phyloP scores from a whole-genome alignment of 53 echinoderm and acorn worm species.

The Hippasteria phrygiana region DNA sequence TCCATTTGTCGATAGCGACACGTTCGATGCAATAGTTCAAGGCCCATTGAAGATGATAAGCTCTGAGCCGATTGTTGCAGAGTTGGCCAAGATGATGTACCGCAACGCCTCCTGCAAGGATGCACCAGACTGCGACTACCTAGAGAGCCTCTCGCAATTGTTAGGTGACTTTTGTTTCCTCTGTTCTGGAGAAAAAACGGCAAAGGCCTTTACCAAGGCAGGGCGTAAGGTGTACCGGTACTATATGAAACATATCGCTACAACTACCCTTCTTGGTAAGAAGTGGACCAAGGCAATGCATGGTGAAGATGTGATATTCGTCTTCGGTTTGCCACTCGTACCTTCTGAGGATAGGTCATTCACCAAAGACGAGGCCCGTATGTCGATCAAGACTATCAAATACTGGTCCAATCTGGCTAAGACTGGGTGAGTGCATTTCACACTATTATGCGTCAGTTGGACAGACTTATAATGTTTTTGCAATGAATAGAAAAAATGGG shows the following conservation, averaged over 20 bases:
- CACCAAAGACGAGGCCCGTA: constrained; percentile 49
- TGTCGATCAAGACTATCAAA: constrained; percentile 43
- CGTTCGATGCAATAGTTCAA: background rate
- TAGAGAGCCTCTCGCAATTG: constrained; percentile 30
- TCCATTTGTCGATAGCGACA: constrained; percentile 23
- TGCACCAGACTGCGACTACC: constrained; percentile 26
- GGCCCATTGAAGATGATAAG: background rate
- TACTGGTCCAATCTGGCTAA: constrained; percentile 66
- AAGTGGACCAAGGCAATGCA: constrained; percentile 49
- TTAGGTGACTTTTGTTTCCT: constrained; percentile 28
- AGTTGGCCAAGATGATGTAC: constrained; percentile 43
- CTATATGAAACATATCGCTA: constrained; percentile 30
- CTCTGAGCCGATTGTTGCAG: background rate
- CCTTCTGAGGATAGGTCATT: background rate
- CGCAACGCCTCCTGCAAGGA: background rate
- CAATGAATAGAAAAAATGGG: no score
- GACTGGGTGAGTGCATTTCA: constrained; percentile 33
- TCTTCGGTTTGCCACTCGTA: constrained; percentile 44
- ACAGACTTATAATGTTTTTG: no score
- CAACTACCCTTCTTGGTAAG: constrained; percentile 22
- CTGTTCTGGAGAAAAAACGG: constrained; percentile 20
- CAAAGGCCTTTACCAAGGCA: constrained; percentile 29
- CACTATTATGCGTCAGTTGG: no score
- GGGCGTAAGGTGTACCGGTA: constrained; percentile 38
- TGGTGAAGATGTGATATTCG: constrained; percentile 43